A percentile compares a stretch with the other conserved stretches of the same genome.
Evolutionary conservation across 2,888 invertebrate genomes (phyloP).

Genomic region (Homarus gammarus): DNA sequence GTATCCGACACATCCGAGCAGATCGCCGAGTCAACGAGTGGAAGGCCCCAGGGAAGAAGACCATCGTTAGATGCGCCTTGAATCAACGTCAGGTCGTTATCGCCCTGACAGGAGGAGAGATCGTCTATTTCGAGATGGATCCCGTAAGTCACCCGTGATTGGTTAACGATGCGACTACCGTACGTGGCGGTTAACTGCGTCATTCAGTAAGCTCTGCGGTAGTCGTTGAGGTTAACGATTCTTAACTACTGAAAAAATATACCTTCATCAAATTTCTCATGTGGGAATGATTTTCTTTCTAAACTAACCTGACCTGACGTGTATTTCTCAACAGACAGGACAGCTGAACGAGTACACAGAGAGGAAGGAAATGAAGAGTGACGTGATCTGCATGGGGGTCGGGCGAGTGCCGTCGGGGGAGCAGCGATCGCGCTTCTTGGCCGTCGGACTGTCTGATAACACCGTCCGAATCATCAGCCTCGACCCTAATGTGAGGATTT

Average conservation of each 20-base stretch:
- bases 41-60: slow-evolving; percentile 98
- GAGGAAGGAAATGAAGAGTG: slow-evolving; percentile 96
- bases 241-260: no score
- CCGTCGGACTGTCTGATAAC: slow-evolving; percentile 96
- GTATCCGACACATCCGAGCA: slow-evolving; percentile 97
- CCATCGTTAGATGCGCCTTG: slow-evolving; percentile 97
- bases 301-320: no score
- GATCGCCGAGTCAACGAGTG: slow-evolving; percentile 99
- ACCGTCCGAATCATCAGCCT: slow-evolving; percentile 98
- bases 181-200: no score
- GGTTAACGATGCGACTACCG: no score
- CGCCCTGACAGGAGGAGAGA: slow-evolving; percentile 96
- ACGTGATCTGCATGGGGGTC: slow-evolving; percentile 98
- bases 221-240: no score
- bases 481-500: slow-evolving; percentile 88
- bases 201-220: no score
- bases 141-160: slow-evolving; percentile 78
- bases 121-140: slow-evolving; percentile 99
- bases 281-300: no score
- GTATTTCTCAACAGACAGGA: slow-evolving; percentile 87
- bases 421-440: slow-evolving; percentile 95
- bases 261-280: no score
- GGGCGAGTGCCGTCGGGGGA: slow-evolving; percentile 97
- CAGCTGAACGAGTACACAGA: slow-evolving; percentile 99
- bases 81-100: slow-evolving; percentile 99